Evolutionary conservation across 2,888 invertebrate genomes (phyloP).

Genomic region (Minunthozetes semirufus): DNA sequence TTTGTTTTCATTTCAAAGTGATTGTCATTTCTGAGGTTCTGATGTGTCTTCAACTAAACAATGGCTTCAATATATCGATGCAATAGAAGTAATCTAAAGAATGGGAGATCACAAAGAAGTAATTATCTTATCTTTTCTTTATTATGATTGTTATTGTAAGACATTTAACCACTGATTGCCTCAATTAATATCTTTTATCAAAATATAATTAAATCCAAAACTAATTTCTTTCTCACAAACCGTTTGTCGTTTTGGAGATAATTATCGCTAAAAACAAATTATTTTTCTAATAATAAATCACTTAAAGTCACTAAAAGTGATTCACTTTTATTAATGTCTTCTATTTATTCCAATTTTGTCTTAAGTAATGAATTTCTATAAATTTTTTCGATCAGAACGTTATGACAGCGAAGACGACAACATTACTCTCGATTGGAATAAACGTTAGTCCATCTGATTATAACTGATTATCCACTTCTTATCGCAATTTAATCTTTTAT

Average conservation of each 20-base stretch:
- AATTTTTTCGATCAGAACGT: slow-evolving; percentile 40
- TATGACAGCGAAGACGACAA: slow-evolving; percentile 43
- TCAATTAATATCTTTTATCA: neutral
- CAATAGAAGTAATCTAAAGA: slow-evolving; percentile 30
- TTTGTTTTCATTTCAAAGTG: too few relatives aligned
- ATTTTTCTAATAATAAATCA: neutral
- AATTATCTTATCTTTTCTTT: slow-evolving; percentile 17
- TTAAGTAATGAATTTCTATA: slow-evolving; percentile 25
- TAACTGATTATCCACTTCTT: too few relatives aligned
- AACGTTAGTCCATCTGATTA: slow-evolving; percentile 39
- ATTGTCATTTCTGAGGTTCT: neutral
- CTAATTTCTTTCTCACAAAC: neutral
- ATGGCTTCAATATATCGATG: slow-evolving; percentile 28
- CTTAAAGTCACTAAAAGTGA: neutral
- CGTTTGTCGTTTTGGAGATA: neutral
- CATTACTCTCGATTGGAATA: slow-evolving; percentile 42
- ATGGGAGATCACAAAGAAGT: slow-evolving; percentile 32
- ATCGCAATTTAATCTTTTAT: slow-evolving; percentile 31
- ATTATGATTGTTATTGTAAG: neutral
- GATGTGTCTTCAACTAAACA: neutral
- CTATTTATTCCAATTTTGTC: neutral
- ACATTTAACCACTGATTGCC: neutral
- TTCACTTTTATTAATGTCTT: neutral
- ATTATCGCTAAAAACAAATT: neutral
- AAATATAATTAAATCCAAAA: neutral